phyloP scores from a whole-genome alignment of 2,113 vertebrate genomes.

The Nothobranchius kuhntae region DNA sequence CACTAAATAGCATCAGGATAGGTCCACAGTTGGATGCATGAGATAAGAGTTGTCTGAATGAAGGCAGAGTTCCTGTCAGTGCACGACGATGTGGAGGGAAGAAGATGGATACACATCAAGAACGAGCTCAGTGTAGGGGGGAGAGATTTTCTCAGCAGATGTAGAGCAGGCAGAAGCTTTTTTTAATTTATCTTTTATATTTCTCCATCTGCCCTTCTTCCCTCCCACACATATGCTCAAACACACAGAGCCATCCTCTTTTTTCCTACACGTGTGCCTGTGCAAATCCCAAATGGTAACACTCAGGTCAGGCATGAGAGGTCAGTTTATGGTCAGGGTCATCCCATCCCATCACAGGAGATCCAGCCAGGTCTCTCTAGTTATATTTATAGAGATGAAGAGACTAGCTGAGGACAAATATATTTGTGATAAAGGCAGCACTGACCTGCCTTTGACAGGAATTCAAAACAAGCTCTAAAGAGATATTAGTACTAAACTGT shows the following conservation, averaged over 20 bases:
- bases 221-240: conserved; percentile 1
- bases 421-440: conserved; percentile 40
- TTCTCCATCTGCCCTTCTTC: conserved; percentile 11
- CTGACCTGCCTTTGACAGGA: too few relatives aligned
- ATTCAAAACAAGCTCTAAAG: too few relatives aligned
- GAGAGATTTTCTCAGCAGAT: conserved; percentile 28
- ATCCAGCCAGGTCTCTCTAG: conserved; percentile 16
- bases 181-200: background rate
- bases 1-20: conserved; percentile 14
- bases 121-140: background rate
- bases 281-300: conserved; percentile 1
- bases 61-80: conserved; percentile 8
- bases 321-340: conserved; percentile 49
- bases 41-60: conserved; percentile 32
- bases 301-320: conserved; percentile 36
- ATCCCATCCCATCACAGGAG: conserved; percentile 37
- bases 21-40: conserved; percentile 5
- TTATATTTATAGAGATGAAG: conserved; percentile 44
- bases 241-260: background rate
- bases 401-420: conserved; percentile 25
- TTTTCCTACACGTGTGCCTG: background rate
- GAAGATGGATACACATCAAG: conserved; percentile 31
- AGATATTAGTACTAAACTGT: too few relatives aligned
- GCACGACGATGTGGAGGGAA: conserved; percentile 4
- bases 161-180: background rate